Evolutionary conservation across 2,113 vertebrate species (phyloP), one percentile per base, ranked within the genome.

Genomic region (Protobothrops mucrosquamatus): DNA sequence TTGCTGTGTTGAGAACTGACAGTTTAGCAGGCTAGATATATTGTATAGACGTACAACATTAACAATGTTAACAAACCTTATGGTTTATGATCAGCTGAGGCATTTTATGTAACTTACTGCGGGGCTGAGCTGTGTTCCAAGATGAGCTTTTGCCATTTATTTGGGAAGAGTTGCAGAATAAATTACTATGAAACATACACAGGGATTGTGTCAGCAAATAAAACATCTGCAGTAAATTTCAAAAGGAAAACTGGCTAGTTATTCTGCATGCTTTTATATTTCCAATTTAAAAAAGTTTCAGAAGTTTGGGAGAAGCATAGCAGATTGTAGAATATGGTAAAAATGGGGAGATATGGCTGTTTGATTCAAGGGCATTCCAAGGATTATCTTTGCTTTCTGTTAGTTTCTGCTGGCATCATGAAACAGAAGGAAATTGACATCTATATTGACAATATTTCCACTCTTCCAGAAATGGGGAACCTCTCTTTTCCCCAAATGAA

Each of bases 101-200:
- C 85, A 64, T 85, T 96, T 97, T 90, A 94, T 95, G 96, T 96
- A 95, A 95, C 94, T 96, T 97, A 93, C 93, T 96, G 74, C 88
- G 95, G 97, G 93, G 94, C 96, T 96, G 94, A 97, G 93, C 94
- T 94, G 89, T 52, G 91, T 93, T 96, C 18, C 93, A 86, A 95
- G 92, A 93, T 94, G 91, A 92, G 74, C 91, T 95, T 96, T 94
- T 95, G 94, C 94, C 96, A 97, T 94, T 97, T 94, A 95, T 96
- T 97, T 97, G 95, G 93, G 93, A 97, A 95, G 56, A 93, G 85
- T 92, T 87, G 89, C 89, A 7, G 57, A 97, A 96, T 96, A 97
- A 96, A 96, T 96, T 95, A 91, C 26, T 96, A 1, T 93, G 43
- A 95, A 94, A 86, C 81, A 39, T 94, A 97, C 87, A 94, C 69